Evolutionary conservation across 2,797 vertebrate genomes (phyloP).

Genomic region (Nannoperca australis): DNA sequence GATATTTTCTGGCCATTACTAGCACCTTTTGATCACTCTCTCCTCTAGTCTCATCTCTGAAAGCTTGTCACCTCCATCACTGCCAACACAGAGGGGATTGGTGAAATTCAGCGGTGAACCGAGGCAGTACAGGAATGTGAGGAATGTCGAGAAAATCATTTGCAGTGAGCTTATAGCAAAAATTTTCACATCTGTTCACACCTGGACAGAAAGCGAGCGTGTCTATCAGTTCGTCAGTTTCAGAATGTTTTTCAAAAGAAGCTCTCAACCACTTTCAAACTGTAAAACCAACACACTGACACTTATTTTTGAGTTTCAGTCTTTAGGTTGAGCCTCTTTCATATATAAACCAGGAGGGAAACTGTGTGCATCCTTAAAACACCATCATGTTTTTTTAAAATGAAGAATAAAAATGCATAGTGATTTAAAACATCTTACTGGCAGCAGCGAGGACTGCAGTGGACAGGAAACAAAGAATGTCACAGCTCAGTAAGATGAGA

Average conservation of each 20-base stretch:
- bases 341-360: background rate
- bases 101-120: slow-evolving; percentile 17
- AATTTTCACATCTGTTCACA: slow-evolving; percentile 45
- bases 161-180: slow-evolving; percentile 27
- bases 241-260: background rate
- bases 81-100: slow-evolving; percentile 22
- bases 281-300: background rate
- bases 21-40: background rate
- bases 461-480: slow-evolving; percentile 70
- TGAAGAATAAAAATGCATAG: background rate
- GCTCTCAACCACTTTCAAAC: background rate
- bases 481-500: slow-evolving; percentile 64
- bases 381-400: slow-evolving; percentile 3
- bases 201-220: slow-evolving; percentile 18
- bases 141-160: slow-evolving; percentile 56
- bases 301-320: background rate
- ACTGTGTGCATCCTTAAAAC: background rate
- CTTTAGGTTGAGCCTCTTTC: background rate
- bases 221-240: background rate
- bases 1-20: background rate
- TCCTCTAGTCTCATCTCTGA: background rate
- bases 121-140: slow-evolving; percentile 42
- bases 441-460: slow-evolving; percentile 23
- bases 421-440: slow-evolving; percentile 7
- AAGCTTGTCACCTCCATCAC: slow-evolving; percentile 11